A percentile compares a stretch with the other conserved stretches of the same genome.
Conservation (phyloP, 2,113 vertebrate species). For the Seriola rivoliana region DNA sequence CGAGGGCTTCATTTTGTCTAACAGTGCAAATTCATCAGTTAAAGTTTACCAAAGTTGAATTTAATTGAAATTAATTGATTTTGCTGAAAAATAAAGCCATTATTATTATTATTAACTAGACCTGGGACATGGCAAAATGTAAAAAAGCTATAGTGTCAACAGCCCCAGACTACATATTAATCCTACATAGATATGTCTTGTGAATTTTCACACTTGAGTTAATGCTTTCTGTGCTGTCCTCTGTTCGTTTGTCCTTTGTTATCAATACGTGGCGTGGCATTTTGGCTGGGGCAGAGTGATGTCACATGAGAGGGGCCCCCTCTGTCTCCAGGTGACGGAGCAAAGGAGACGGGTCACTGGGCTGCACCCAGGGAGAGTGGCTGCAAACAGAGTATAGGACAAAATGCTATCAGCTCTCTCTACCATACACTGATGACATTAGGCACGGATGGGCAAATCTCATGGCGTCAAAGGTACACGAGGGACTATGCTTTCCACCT, state of each 20-base stretch:
- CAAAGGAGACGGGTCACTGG: slow-evolving; percentile 72
- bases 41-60: not conserved
- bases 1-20: too few species aligned
- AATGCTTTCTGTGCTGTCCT: not conserved
- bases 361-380: slow-evolving; percentile 57
- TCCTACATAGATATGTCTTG: not conserved
- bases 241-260: slow-evolving; percentile 17
- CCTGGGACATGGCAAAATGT: not conserved
- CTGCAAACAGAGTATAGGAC: slow-evolving; percentile 64
- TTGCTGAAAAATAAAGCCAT: too few species aligned
- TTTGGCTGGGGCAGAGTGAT: slow-evolving; percentile 29
- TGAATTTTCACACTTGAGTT: slow-evolving; percentile 13
- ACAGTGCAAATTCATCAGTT: not conserved
- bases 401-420: slow-evolving; percentile 75
- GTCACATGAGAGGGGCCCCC: slow-evolving; percentile 48
- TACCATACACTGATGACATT: slow-evolving; percentile 72
- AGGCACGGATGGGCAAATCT: slow-evolving; percentile 67
- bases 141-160: not conserved
- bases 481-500: slow-evolving; percentile 73
- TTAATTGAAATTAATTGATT: too few species aligned
- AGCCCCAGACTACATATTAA: not conserved
- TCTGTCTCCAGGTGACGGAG: slow-evolving; percentile 64
- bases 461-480: slow-evolving; percentile 38
- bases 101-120: not conserved
- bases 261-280: slow-evolving; percentile 10